Conservation (phyloP, 2,113 vertebrate species). For the Panthera tigris region DNA sequence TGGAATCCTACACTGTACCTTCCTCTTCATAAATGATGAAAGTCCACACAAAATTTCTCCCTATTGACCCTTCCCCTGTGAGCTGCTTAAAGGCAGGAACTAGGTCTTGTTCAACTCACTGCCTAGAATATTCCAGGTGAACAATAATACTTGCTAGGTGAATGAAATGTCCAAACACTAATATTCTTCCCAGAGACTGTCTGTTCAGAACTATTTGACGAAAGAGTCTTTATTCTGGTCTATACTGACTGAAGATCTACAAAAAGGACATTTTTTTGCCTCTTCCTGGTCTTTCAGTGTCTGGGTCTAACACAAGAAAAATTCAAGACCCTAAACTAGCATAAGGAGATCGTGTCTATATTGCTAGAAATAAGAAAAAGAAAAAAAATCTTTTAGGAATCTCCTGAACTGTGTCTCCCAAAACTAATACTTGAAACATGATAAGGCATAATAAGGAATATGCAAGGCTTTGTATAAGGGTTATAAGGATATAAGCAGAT, state of each 20-base stretch:
- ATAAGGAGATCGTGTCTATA: not conserved
- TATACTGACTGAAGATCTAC: not conserved
- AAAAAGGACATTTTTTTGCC: not conserved
- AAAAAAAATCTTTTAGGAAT: not conserved
- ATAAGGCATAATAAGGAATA: not conserved
- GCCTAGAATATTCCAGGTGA: not conserved
- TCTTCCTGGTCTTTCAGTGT: not conserved
- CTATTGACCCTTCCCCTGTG: not conserved
- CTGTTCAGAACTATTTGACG: not conserved
- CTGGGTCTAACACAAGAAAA: slow-evolving; percentile 17
- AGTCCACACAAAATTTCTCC: not conserved
- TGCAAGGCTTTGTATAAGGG: not conserved
- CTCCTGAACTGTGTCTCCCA: not conserved
- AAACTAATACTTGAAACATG: not conserved
- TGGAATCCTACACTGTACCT: not conserved
- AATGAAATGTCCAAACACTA: not conserved
- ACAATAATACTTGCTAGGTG: not conserved
- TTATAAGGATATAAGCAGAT: not conserved
- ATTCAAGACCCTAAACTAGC: not conserved
- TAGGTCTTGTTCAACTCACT: not conserved
- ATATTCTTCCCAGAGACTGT: not conserved
- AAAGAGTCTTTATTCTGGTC: not conserved
- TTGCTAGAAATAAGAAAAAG: not conserved
- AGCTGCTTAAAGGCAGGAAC: not conserved
- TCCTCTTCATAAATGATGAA: not conserved